Base-by-base conservation (phyloP, 2,888 invertebrate species). In the Cantharis rustica region DNA sequence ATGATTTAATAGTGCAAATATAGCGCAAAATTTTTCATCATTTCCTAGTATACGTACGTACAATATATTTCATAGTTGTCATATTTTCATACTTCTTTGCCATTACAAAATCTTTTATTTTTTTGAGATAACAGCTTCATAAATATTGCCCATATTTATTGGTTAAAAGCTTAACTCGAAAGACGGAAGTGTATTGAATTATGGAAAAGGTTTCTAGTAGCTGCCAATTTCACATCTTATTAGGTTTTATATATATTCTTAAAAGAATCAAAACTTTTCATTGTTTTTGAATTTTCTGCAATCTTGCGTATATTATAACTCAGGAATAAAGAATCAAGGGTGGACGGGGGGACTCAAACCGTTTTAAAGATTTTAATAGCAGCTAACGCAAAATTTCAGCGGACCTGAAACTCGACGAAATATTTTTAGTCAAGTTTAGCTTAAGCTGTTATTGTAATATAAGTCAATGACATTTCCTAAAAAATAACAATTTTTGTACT, bases 201-300 rank as follows among this genome's bases (percentile, higher is more conserved):
- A 20, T 17, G 27, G 47, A 61, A 15, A 72, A 63, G 16, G 23
- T 64, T 72, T 64, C 72, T 27, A 66, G 68, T 69, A 76, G 17
- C 76, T 73, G 74, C 74, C 77, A 71, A 27, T 71, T 74, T 69
- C 69, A 74, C 71, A 72, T 74, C 74, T 71, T 63, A 77, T 77
- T 77, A 77, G 69, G 71, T 74, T 71, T 31, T 10, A n/a, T 63
- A 70, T 11, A 47, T 63, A 70, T 71, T 66, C 23, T 15, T n/a
- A 13, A 23, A 66, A 66, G 13, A 9, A 66, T 66, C 20, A 66
- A n/a, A 47, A 7, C 7, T 4, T 47, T 47, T n/a, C n/a, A 47
- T n/a, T 47, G n/a, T n/a, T n/a, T 47, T n/a, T 5, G 5, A 47
- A 26, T 2, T 27, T 27, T 27, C 10, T 23, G 5, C 23, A 23